A percentile compares a stretch with the other conserved stretches of the same genome.
Conservation (phyloP, 2,113 vertebrate species). For the Capra hircus region DNA sequence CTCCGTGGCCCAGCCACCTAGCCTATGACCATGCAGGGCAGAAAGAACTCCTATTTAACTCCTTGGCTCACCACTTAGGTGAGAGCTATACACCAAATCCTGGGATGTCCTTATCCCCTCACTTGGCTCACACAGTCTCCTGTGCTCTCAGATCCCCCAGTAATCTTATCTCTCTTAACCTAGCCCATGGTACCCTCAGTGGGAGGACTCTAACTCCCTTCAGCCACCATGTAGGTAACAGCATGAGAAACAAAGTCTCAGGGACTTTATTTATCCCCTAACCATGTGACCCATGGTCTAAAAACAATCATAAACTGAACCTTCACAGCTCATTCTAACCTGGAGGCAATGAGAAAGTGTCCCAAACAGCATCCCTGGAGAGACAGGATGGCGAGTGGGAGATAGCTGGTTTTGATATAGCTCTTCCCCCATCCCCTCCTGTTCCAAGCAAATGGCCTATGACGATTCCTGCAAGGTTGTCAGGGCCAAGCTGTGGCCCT, state of each 20-base stretch:
- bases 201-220: not conserved
- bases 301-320: slow-evolving; percentile 10
- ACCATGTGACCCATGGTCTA: not conserved
- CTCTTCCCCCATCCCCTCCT: not conserved
- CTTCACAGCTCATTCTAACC: not conserved
- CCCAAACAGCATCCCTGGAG: not conserved
- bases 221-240: not conserved
- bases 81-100: not conserved
- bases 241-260: not conserved
- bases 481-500: not conserved
- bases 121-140: not conserved
- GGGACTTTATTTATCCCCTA: not conserved
- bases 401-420: not conserved
- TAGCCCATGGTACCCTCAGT: not conserved
- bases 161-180: not conserved
- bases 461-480: not conserved
- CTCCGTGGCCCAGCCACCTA: not conserved
- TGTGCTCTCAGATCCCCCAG: not conserved
- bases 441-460: not conserved
- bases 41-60: not conserved
- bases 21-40: not conserved
- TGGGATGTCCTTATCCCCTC: not conserved
- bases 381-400: not conserved
- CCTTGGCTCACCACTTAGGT: not conserved
- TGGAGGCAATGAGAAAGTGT: not conserved